These are phyloP conservation scores for Agrilus biguttatus DNA, from an alignment of 2,888 invertebrate species.

Conservation along the genomic window DNA sequence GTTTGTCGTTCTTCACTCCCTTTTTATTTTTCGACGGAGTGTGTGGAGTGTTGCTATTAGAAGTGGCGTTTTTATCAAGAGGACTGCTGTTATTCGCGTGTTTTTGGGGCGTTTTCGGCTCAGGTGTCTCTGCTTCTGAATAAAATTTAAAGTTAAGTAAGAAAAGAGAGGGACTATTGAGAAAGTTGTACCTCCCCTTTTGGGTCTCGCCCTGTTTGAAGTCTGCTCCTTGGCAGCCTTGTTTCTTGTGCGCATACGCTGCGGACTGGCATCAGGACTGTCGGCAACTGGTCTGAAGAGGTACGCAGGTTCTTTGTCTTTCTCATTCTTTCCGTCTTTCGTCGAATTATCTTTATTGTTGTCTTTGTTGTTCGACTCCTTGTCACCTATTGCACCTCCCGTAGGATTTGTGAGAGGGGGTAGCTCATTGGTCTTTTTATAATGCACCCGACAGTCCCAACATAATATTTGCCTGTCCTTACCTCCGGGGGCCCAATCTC, in stretches of 20 bases:
- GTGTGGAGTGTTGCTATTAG: slow-evolving; percentile 7
- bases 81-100: slow-evolving; percentile 17
- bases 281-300: slow-evolving; percentile 26
- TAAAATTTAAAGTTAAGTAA: slow-evolving; percentile 9
- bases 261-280: slow-evolving; percentile 69
- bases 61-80: slow-evolving; percentile 13
- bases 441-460: slow-evolving; percentile 59
- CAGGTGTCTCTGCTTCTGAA: slow-evolving; percentile 19
- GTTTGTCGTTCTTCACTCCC: slow-evolving; percentile 30
- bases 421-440: slow-evolving; percentile 65
- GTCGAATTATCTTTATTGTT: slow-evolving; percentile 1
- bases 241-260: slow-evolving; percentile 79
- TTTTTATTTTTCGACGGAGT: slow-evolving; percentile 30
- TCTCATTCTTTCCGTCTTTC: slow-evolving; percentile 8
- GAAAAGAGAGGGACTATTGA: slow-evolving; percentile 12
- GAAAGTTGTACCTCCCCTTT: slow-evolving; percentile 32
- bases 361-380: slow-evolving; percentile 8
- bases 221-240: slow-evolving; percentile 64
- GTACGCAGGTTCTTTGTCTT: slow-evolving; percentile 13
- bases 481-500: slow-evolving; percentile 59
- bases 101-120: slow-evolving; percentile 38
- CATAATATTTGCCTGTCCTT: slow-evolving; percentile 57
- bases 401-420: slow-evolving; percentile 37
- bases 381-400: slow-evolving; percentile 14
- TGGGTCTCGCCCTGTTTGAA: slow-evolving; percentile 34